phyloP scores from a whole-genome alignment of 92 coral and sea anemone genomes.

The Siderastrea radians region DNA sequence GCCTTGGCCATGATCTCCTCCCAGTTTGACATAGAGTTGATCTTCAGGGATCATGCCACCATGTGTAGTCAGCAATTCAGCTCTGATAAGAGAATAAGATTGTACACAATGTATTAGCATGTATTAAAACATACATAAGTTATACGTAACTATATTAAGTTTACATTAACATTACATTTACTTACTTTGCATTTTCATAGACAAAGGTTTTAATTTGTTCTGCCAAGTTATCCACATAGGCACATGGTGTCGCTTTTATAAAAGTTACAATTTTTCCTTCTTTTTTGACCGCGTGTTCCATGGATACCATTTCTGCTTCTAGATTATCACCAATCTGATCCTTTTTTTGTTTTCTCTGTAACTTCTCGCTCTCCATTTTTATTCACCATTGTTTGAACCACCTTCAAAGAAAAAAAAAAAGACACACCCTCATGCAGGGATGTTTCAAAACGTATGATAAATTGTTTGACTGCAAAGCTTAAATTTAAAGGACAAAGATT shows the following conservation, averaged over 20 bases:
- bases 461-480: too few relatives aligned
- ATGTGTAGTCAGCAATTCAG: constrained; percentile 30
- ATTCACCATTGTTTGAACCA: constrained; percentile 33
- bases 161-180: background rate
- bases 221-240: constrained; percentile 3
- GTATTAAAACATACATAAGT: too few relatives aligned
- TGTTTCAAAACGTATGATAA: too few relatives aligned
- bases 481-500: too few relatives aligned
- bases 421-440: too few relatives aligned
- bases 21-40: constrained; percentile 33
- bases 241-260: constrained; percentile 36
- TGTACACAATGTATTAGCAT: too few relatives aligned
- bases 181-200: constrained; percentile 10
- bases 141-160: too few relatives aligned
- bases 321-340: constrained; percentile 20
- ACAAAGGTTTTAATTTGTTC: constrained; percentile 17
- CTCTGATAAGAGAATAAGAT: background rate
- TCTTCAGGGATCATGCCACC: constrained; percentile 43
- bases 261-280: constrained; percentile 13
- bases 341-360: constrained; percentile 17
- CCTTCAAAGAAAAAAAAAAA: background rate
- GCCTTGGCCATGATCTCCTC: constrained; percentile 53
- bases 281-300: constrained; percentile 19
- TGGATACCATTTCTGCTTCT: background rate
- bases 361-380: constrained; percentile 19